These are phyloP conservation scores for Drosophila pruinosa DNA, from an alignment of 1,140 invertebrate genomes.

Conservation along the genomic window DNA sequence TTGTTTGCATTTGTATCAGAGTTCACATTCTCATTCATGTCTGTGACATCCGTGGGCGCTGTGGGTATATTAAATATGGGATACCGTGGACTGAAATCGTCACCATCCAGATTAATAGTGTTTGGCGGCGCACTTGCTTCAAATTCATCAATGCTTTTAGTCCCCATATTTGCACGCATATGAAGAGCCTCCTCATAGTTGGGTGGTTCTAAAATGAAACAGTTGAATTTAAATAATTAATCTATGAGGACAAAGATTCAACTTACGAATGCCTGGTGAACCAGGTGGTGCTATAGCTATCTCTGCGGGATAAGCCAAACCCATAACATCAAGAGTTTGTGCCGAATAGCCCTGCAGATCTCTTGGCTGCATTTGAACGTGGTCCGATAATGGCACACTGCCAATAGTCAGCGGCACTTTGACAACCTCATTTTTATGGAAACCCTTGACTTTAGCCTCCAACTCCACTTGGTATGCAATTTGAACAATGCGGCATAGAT, in stretches of 20 bases:
- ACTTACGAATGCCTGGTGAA: constrained; percentile 47
- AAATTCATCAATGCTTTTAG: background rate
- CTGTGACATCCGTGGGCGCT: constrained; percentile 16
- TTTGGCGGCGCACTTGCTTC: constrained; percentile 30
- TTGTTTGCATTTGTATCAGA: constrained; percentile 44
- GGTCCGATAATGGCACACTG: constrained; percentile 83
- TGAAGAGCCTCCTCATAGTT: constrained; percentile 70
- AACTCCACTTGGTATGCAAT: constrained; percentile 88
- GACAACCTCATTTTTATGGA: constrained; percentile 83
- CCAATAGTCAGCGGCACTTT: constrained; percentile 84
- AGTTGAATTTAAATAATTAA: background rate
- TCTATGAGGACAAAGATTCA: background rate
- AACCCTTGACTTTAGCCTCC: constrained; percentile 75
- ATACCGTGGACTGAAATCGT: constrained; percentile 59
- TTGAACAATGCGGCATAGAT: constrained; percentile 88
- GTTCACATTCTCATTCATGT: constrained; percentile 31
- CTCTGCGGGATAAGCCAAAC: background rate
- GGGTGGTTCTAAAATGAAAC: constrained; percentile 52
- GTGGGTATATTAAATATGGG: constrained; percentile 72
- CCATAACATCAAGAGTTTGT: constrained; percentile 30
- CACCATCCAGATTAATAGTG: constrained; percentile 54
- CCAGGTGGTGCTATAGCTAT: constrained; percentile 25
- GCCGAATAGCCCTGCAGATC: constrained; percentile 4
- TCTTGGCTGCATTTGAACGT: constrained; percentile 46
- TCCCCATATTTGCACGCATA: constrained; percentile 30